Evolutionary conservation across 2,113 vertebrate genomes (phyloP).

Genomic region (Nibea albiflora): DNA sequence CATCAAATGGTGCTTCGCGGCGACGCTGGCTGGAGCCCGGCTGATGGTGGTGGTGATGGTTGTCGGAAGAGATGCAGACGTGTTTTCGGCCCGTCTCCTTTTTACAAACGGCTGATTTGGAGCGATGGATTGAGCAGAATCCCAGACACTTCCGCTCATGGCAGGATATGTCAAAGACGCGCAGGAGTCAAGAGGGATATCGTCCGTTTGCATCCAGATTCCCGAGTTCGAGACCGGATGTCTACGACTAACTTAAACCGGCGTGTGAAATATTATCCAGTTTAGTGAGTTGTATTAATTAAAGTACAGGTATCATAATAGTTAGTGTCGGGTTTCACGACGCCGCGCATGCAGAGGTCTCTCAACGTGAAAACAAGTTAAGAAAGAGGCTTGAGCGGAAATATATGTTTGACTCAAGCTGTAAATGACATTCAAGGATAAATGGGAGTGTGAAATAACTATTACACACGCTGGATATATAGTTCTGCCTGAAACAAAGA

Average conservation of each 20-base stretch:
- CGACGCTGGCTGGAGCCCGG: not conserved
- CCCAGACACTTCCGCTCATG: slow-evolving; percentile 73
- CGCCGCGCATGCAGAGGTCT: not conserved
- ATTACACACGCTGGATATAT: not conserved
- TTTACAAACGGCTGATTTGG: slow-evolving; percentile 39
- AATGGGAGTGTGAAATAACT: not conserved
- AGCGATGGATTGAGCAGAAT: slow-evolving; percentile 49
- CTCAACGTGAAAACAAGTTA: too few species aligned
- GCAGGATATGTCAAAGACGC: slow-evolving; percentile 69
- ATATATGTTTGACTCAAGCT: not conserved
- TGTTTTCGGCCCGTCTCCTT: not conserved
- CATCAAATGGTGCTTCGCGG: not conserved
- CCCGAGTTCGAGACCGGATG: slow-evolving; percentile 27
- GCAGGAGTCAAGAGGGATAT: slow-evolving; percentile 47
- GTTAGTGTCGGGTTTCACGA: not conserved
- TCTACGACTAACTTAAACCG: not conserved
- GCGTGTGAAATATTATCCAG: not conserved
- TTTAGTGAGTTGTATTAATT: not conserved
- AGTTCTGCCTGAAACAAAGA: not conserved
- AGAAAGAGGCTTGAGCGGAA: not conserved
- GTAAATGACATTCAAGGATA: not conserved
- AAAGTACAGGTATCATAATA: too few species aligned
- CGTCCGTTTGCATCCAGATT: not conserved
- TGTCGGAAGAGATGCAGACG: slow-evolving; percentile 25
- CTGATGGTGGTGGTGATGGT: slow-evolving; percentile 5